A percentile compares a stretch with the other conserved stretches of the same genome.
Conservation (phyloP, 2,113 vertebrate species). For the Callocephalon fimbriatum region DNA sequence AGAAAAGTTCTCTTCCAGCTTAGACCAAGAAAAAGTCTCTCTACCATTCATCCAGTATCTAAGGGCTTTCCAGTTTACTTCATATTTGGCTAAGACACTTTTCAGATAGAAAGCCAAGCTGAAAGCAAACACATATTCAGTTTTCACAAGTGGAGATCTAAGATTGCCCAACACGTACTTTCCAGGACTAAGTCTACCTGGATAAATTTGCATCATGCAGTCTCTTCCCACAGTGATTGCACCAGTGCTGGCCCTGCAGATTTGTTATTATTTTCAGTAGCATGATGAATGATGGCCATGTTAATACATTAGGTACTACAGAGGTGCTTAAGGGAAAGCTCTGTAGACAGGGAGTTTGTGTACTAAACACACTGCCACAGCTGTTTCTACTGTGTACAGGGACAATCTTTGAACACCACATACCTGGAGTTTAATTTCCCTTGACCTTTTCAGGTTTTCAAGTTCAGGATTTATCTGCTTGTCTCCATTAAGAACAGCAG, state of each 20-base stretch:
- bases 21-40: not conserved
- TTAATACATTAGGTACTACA: not conserved
- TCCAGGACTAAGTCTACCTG: rapidly evolving
- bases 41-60: not conserved
- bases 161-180: not conserved
- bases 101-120: not conserved
- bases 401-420: not conserved
- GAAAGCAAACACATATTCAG: not conserved
- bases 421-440: not conserved
- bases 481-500: not conserved
- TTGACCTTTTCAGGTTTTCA: not conserved
- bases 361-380: not conserved
- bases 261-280: rapidly evolving
- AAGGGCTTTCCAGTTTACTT: not conserved
- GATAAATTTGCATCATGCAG: too few species aligned
- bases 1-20: not conserved
- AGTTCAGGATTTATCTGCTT: conserved; percentile 15
- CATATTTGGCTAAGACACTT: not conserved
- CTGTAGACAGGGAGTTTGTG: not conserved
- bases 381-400: not conserved
- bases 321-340: not conserved
- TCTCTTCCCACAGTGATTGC: rapidly evolving
- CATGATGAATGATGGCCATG: rapidly evolving
- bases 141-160: not conserved
- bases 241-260: too few species aligned